Evolutionary conservation across 2,888 invertebrate species (phyloP), one percentile per base, ranked within the genome.

Genomic region (Temnothorax ravouxi): DNA sequence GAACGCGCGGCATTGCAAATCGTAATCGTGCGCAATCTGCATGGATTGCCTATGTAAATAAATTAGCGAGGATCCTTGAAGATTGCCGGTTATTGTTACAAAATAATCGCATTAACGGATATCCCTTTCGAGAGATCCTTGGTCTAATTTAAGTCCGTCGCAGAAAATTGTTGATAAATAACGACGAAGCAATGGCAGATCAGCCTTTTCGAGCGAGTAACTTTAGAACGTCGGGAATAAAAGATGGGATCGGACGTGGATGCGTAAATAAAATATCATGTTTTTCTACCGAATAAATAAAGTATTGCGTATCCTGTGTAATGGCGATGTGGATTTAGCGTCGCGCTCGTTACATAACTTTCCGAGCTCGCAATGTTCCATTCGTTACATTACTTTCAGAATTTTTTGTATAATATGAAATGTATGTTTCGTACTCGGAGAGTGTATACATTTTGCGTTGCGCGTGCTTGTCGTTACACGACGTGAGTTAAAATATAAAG

Each of bases 291-390:
- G 44, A 67, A 79, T 79, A 69, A 69, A 79, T 80, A 61, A 80
- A 80, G 50, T 47, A 77, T 67, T 41, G 54, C 47, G 13, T 56
- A 59, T 34, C 47, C 34, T 18, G 56, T 47, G 44, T 69, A 69
- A 69, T 69, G 38, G 59, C 59, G 25, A 71, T 50, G 71, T 47
- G 34, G 59, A 79, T 79, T 79, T 79, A 71, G 18, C 79, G 21
- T 34, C 44, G 67, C 11, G 59, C 25, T 50, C 59, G 79, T 80
- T 80, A 59, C 79, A 71, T 80, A 71, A 80, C 71, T 59, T 80
- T 18, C 25, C 79, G 21, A 6, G 9, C 38, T 69, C n/a, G 47
- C 59, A 18, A 50, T 47, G 21, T 71, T 59, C 8, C 47, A 47
- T 71, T 71, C 72, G 59, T 80, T 38, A 25, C 38, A 29, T 76